Conservation (phyloP, 2,888 invertebrate genomes). For the Odontomyia ornata region DNA sequence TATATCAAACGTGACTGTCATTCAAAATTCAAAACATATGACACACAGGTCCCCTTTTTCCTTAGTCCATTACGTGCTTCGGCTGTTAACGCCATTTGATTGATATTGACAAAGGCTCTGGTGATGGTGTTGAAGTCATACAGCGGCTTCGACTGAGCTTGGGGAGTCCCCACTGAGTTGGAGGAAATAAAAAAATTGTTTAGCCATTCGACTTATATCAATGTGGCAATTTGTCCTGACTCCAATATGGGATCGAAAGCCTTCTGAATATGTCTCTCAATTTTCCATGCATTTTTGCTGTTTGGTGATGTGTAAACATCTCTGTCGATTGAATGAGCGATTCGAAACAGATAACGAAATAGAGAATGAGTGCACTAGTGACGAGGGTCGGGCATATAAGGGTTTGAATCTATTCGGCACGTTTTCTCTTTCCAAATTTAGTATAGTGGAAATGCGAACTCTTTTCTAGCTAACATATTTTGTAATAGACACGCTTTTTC, state of each 20-base stretch:
- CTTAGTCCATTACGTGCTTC: conserved; percentile 2
- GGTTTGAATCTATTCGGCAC: neutral
- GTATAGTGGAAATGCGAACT: neutral
- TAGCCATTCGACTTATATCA: neutral
- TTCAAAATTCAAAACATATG: conserved; percentile 26
- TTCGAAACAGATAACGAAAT: neutral
- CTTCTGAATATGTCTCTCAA: conserved; percentile 13
- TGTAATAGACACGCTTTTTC: neutral
- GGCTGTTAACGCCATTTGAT: conserved; percentile 36
- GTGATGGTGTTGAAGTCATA: neutral
- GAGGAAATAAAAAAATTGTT: neutral
- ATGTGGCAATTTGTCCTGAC: conserved; percentile 1
- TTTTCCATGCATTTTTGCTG: conserved; percentile 31
- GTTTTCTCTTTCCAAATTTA: conserved; percentile 12
- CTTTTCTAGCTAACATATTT: neutral
- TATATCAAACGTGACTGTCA: conserved; percentile 27
- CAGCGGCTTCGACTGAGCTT: neutral
- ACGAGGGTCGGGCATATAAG: no score
- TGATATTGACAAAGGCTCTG: conserved; percentile 33
- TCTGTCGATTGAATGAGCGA: neutral
- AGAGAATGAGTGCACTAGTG: neutral
- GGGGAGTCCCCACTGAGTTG: neutral
- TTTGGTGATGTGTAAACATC: conserved; percentile 19
- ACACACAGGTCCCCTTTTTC: conserved; percentile 4
- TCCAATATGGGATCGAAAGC: neutral